A percentile compares a stretch with the other conserved stretches of the same genome.
Evolutionary conservation across 2,797 vertebrate species (phyloP).

Genomic region (Cyprinodon diabolis): DNA sequence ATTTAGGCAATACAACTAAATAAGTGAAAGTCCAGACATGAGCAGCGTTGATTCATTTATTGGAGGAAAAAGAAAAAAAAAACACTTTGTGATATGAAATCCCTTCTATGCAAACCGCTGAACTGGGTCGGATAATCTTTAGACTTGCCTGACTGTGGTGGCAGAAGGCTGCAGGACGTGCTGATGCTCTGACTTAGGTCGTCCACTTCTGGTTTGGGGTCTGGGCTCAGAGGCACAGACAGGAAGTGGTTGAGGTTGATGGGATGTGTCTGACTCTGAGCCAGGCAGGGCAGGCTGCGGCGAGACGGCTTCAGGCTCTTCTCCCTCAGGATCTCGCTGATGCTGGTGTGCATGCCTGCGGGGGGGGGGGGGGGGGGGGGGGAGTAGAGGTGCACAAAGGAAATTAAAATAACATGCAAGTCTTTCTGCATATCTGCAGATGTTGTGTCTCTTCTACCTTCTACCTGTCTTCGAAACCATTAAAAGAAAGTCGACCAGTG

Average conservation of each 20-base stretch:
- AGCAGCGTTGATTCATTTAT: not conserved
- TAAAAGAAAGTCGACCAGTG: not conserved
- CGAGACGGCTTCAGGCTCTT: constrained; percentile 93
- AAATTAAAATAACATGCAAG: not conserved
- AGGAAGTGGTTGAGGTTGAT: constrained; percentile 92
- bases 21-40: not conserved
- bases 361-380: constrained; percentile 20
- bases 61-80: not conserved
- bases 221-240: constrained; percentile 83
- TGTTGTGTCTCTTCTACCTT: too few relatives aligned
- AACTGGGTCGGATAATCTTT: not conserved
- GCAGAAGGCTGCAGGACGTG: constrained; percentile 80
- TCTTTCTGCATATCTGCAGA: not conserved
- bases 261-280: constrained; percentile 92
- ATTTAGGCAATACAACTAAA: too few relatives aligned
- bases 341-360: constrained; percentile 95
- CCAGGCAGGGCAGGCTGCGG: constrained; percentile 92
- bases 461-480: not conserved
- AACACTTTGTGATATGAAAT: not conserved
- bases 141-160: constrained; percentile 75
- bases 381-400: not conserved
- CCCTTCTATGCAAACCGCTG: not conserved
- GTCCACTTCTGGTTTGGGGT: constrained; percentile 70
- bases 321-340: constrained; percentile 94
- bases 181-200: constrained; percentile 77